phyloP scores from a whole-genome alignment of 1,140 invertebrate genomes.

The Scaptomyza graminum region DNA sequence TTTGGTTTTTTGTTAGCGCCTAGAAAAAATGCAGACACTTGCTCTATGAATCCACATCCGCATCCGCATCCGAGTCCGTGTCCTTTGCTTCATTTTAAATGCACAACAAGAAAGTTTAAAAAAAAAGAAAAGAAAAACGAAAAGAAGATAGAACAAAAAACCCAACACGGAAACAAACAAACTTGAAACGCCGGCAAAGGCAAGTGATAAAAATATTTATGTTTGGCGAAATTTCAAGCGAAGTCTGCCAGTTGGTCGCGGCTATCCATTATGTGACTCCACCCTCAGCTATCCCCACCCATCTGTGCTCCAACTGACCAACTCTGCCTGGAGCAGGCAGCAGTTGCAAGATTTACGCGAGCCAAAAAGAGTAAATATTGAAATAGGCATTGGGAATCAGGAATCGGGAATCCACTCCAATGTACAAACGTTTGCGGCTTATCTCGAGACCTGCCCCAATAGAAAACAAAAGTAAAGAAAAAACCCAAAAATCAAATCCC shows the following conservation, averaged over 20 bases:
- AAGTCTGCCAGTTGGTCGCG: conserved; percentile 42
- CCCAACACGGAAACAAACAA: conserved; percentile 25
- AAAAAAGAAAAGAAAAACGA: conserved; percentile 5
- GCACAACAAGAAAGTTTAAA: conserved; percentile 47
- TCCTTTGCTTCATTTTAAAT: conserved; percentile 51
- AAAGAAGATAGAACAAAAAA: conserved; percentile 9
- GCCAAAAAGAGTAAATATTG: conserved; percentile 55
- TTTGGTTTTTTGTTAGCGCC: neutral
- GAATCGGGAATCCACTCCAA: conserved; percentile 11
- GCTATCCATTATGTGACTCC: conserved; percentile 43
- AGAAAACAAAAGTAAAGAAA: neutral
- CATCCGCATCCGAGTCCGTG: conserved; percentile 16
- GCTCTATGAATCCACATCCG: conserved; percentile 21
- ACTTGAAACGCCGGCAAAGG: conserved; percentile 38
- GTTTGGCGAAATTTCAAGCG: conserved; percentile 57
- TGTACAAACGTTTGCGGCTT: conserved; percentile 52
- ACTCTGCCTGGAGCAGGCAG: conserved; percentile 7
- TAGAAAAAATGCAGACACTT: conserved; percentile 10
- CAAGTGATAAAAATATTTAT: conserved; percentile 82
- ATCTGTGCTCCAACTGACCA: conserved; percentile 22
- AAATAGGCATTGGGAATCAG: conserved; percentile 13
- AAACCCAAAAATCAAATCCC: neutral
- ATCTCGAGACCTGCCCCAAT: conserved; percentile 46
- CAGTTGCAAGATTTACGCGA: conserved; percentile 41
- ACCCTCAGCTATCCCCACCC: neutral